These are phyloP conservation scores for Aphaenogaster ashmeadi DNA, from an alignment of 1,140 invertebrate genomes.

Conservation along the genomic window DNA sequence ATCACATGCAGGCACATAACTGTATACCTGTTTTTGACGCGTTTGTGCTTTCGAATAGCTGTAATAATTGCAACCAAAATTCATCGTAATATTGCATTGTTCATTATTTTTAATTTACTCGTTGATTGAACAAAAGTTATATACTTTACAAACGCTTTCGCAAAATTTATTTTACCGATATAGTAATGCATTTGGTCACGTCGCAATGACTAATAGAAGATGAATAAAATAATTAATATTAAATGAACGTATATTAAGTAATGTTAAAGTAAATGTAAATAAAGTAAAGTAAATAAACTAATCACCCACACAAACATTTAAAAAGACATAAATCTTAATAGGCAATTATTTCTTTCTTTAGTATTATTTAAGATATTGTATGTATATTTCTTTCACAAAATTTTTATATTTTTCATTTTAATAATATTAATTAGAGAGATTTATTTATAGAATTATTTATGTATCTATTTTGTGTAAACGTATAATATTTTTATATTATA, in stretches of 20 bases:
- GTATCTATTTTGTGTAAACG: not conserved
- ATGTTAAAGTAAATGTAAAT: not conserved
- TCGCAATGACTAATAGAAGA: not conserved
- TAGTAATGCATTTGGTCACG: not conserved
- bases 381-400: not conserved
- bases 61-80: conserved; percentile 46
- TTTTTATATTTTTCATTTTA: not conserved
- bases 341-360: not conserved
- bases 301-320: not conserved
- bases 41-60: conserved; percentile 50
- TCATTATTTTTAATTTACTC: conserved; percentile 1
- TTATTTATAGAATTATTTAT: not conserved
- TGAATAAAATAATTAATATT: not conserved
- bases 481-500: not conserved
- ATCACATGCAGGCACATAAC: conserved; percentile 52
- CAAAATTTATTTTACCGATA: conserved; percentile 1
- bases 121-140: not conserved
- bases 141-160: not conserved
- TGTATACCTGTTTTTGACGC: conserved; percentile 32
- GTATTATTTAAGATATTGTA: not conserved
- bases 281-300: not conserved
- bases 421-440: not conserved
- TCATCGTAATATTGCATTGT: conserved; percentile 7
- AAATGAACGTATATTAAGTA: not conserved
- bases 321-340: not conserved